Percentiles rank a stretch among this genome's conserved stretches.
Conservation (phyloP, 2,797 vertebrate genomes). For the Acrossocheilus fasciatus region DNA sequence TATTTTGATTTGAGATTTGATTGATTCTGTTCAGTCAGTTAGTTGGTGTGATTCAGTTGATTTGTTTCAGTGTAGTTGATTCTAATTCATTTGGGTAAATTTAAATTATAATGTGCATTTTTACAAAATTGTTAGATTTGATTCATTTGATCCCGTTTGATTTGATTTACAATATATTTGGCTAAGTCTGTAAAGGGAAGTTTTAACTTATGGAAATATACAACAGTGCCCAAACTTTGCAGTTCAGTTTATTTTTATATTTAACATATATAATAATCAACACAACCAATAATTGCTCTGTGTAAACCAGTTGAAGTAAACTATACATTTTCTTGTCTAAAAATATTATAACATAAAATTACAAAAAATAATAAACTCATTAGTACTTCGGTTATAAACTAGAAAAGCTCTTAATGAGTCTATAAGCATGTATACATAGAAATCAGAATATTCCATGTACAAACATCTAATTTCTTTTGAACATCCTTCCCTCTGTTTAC, state of each 20-base stretch:
- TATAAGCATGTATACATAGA: not conserved
- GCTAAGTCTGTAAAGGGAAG: not conserved
- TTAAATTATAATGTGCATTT: not conserved
- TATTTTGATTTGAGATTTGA: not conserved
- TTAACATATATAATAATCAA: not conserved
- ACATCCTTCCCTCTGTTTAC: slow-evolving; percentile 53
- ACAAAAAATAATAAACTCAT: not conserved
- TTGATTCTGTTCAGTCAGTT: not conserved
- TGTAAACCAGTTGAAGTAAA: slow-evolving; percentile 7
- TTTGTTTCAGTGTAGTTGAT: not conserved
- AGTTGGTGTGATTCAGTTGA: not conserved
- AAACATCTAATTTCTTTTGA: slow-evolving; percentile 48
- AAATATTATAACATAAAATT: not conserved
- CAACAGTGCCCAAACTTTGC: not conserved
- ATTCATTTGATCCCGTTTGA: not conserved
- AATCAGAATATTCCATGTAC: not conserved
- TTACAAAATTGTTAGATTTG: not conserved
- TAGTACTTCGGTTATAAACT: not conserved
- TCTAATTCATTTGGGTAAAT: not conserved
- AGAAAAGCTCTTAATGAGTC: not conserved
- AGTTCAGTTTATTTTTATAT: not conserved
- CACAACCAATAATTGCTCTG: not conserved
- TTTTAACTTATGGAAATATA: not conserved
- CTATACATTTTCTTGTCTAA: not conserved
- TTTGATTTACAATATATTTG: not conserved